Evolutionary conservation across 92 coral and sea anemone genomes (phyloP).

Genomic region (Palythoa caribaeorum): DNA sequence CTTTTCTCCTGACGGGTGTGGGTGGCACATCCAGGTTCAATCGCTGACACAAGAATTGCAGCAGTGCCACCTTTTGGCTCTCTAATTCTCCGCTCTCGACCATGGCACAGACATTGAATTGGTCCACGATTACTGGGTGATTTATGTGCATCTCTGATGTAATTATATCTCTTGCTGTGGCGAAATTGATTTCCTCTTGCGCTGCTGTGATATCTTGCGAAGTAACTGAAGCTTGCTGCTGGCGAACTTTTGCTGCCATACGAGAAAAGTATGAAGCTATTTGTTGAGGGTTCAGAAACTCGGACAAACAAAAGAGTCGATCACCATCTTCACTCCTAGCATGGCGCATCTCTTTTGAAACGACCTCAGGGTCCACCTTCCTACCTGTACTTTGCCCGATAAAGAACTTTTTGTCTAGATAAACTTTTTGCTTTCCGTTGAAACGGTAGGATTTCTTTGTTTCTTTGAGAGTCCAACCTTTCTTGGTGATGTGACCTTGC

Average conservation of each 20-base stretch:
- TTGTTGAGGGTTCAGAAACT: constrained; percentile 54
- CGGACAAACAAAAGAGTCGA: constrained; percentile 47
- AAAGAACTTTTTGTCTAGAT: constrained; percentile 57
- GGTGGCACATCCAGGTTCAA: neutral
- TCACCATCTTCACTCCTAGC: constrained; percentile 55
- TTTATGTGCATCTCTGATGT: neutral
- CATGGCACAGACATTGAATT: neutral
- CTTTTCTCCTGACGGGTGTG: neutral
- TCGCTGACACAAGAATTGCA: neutral
- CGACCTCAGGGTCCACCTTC: constrained; percentile 59
- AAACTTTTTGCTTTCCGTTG: constrained; percentile 60
- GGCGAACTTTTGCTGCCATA: constrained; percentile 42
- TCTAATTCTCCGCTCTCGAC: neutral
- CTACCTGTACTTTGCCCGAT: constrained; percentile 62
- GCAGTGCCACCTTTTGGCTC: neutral
- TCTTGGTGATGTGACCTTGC: neutral
- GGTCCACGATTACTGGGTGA: neutral
- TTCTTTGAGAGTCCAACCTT: constrained; percentile 54
- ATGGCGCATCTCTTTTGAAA: constrained; percentile 56
- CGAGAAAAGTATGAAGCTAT: constrained; percentile 66
- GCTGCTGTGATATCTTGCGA: constrained; percentile 26
- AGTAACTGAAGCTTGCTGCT: neutral
- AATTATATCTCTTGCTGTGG: neutral
- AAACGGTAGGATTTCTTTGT: constrained; percentile 51
- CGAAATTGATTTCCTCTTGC: constrained; percentile 31